Percentiles rank a stretch among this genome's conserved stretches.
phyloP scores from a whole-genome alignment of 2,113 vertebrate species.

The Ammospiza nelsoni region DNA sequence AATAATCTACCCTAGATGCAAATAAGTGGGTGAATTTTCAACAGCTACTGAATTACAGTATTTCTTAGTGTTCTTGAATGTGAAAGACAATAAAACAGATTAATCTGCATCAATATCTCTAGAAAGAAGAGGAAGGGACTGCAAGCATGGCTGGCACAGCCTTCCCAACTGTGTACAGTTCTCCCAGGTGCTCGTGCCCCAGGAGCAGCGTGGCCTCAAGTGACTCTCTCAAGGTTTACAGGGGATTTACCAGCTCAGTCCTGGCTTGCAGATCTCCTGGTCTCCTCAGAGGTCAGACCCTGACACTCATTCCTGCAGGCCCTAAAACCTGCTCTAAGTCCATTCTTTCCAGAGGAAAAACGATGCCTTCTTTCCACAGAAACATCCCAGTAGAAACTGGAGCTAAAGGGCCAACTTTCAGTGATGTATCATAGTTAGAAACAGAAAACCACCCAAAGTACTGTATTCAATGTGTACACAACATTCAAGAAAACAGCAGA shows the following conservation, averaged over 20 bases:
- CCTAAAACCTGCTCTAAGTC: not conserved
- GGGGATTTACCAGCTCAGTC: not conserved
- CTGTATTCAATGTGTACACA: not conserved
- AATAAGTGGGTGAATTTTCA: not conserved
- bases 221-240: not conserved
- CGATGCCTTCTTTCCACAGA: not conserved
- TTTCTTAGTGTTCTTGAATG: not conserved
- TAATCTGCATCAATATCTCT: fast-evolving
- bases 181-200: not conserved
- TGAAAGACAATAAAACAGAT: not conserved
- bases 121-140: not conserved
- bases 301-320: not conserved
- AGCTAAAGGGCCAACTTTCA: not conserved
- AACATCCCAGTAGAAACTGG: not conserved
- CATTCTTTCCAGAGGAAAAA: not conserved
- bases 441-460: not conserved
- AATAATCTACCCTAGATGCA: not conserved
- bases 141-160: not conserved
- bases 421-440: not conserved
- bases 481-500: not conserved
- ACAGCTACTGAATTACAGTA: not conserved
- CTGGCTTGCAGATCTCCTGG: not conserved
- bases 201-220: not conserved
- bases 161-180: not conserved
- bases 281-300: not conserved